Conservation (phyloP, 2,797 vertebrate species). For the Selene dorsalis region DNA sequence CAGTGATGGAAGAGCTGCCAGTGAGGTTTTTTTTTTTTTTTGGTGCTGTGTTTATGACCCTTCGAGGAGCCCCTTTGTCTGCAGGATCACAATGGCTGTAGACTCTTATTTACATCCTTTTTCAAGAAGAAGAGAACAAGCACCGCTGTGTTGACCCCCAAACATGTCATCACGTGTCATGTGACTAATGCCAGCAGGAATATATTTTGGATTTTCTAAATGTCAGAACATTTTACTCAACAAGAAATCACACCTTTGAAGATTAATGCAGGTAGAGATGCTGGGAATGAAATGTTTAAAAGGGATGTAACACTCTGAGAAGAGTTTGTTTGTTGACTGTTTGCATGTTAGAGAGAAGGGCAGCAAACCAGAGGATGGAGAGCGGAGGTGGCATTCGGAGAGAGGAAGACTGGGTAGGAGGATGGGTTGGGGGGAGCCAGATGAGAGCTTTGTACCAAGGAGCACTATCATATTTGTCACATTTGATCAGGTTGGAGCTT, state of each 20-base stretch:
- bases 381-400: constrained; percentile 62
- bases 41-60: no score
- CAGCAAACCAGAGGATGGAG: constrained; percentile 49
- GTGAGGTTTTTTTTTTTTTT: no score
- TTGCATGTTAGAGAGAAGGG: constrained; percentile 53
- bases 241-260: background rate
- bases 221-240: background rate
- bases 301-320: background rate
- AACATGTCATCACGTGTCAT: background rate
- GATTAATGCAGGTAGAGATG: background rate
- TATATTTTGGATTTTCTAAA: background rate
- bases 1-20: no score
- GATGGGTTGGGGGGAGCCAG: constrained; percentile 47
- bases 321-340: background rate
- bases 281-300: background rate
- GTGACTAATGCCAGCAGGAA: background rate
- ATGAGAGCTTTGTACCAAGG: constrained; percentile 67
- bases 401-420: constrained; percentile 15
- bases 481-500: constrained; percentile 79
- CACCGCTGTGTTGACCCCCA: background rate
- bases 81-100: background rate
- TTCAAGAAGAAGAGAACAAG: background rate
- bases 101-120: background rate
- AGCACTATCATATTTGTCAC: constrained; percentile 81
- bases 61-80: no score